Conservation (phyloP, 2,888 invertebrate genomes). For the Euspilapteryx auroguttella region DNA sequence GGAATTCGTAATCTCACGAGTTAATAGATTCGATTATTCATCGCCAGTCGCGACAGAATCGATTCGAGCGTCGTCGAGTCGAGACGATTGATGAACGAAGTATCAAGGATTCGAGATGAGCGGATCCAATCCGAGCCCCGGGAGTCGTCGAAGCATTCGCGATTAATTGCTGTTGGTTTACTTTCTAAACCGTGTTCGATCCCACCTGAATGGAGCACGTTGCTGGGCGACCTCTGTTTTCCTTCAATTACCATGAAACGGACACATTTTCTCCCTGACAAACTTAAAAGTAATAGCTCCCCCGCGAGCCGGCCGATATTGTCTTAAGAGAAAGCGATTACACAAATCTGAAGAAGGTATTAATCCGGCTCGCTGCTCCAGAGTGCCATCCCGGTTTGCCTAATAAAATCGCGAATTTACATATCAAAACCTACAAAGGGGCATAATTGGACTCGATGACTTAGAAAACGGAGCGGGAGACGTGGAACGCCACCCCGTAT, state of each 20-base stretch:
- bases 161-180: slow-evolving; percentile 1
- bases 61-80: slow-evolving; percentile 12
- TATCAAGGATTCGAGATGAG: too few species aligned
- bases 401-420: slow-evolving; percentile 62
- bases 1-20: slow-evolving; percentile 51
- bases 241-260: slow-evolving; percentile 6
- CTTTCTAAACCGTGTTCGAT: too few species aligned
- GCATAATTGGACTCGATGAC: slow-evolving; percentile 63
- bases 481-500: slow-evolving; percentile 36
- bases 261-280: slow-evolving; percentile 6
- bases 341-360: slow-evolving; percentile 61
- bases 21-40: slow-evolving; percentile 58
- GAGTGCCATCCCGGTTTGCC: slow-evolving; percentile 61
- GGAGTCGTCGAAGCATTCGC: slow-evolving; percentile 1
- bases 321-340: slow-evolving; percentile 60
- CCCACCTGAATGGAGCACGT: too few species aligned
- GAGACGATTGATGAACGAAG: slow-evolving; percentile 34
- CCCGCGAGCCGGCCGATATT: slow-evolving; percentile 39
- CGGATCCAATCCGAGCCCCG: too few species aligned
- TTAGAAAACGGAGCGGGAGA: slow-evolving; percentile 59
- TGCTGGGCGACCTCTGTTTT: slow-evolving; percentile 1
- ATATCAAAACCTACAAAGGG: slow-evolving; percentile 63
- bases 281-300: slow-evolving; percentile 33
- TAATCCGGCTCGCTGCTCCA: slow-evolving; percentile 58
- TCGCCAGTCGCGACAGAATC: slow-evolving; percentile 37